A percentile compares a stretch with the other conserved stretches of the same genome.
These are phyloP conservation scores for Melitaea cinxia DNA, from an alignment of 1,140 invertebrate species.

Conservation along the genomic window DNA sequence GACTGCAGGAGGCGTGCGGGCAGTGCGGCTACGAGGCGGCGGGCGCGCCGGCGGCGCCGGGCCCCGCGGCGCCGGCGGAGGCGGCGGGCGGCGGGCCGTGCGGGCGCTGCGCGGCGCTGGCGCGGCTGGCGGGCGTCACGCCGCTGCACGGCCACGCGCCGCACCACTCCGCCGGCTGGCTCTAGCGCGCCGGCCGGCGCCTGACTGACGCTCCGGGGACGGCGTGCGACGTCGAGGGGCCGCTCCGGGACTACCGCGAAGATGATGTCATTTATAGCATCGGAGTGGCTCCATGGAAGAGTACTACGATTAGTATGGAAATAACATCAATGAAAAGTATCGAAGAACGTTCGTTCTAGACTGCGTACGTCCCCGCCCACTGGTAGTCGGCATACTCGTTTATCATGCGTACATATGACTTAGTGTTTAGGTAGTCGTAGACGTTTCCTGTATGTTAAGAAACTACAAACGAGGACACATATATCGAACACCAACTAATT, in stretches of 20 bases:
- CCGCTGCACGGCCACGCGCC: slow-evolving; percentile 74
- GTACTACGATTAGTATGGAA: neutral
- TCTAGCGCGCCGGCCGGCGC: slow-evolving; percentile 42
- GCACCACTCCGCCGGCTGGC: slow-evolving; percentile 74
- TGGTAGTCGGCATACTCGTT: neutral
- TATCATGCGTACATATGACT: slow-evolving; percentile 13
- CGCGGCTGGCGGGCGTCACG: slow-evolving; percentile 68
- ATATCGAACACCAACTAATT: slow-evolving; percentile 74
- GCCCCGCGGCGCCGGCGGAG: slow-evolving; percentile 27
- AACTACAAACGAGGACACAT: slow-evolving; percentile 53
- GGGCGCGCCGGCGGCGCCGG: slow-evolving; percentile 15
- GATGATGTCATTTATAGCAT: neutral
- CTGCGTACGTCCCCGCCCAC: neutral
- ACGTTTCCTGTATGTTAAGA: slow-evolving; percentile 19
- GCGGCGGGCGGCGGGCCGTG: slow-evolving; percentile 42
- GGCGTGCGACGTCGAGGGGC: neutral
- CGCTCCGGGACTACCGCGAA: neutral
- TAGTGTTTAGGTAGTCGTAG: slow-evolving; percentile 10
- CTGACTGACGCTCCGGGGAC: neutral
- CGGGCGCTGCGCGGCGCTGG: slow-evolving; percentile 63
- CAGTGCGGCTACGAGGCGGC: slow-evolving; percentile 47
- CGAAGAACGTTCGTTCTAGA: neutral
- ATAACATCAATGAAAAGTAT: neutral
- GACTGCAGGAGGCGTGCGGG: slow-evolving; percentile 50
- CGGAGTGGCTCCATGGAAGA: neutral